Percentiles rank a stretch among this genome's conserved stretches.
phyloP scores from a whole-genome alignment of 2,888 invertebrate species.

The Diabrotica balteata region DNA sequence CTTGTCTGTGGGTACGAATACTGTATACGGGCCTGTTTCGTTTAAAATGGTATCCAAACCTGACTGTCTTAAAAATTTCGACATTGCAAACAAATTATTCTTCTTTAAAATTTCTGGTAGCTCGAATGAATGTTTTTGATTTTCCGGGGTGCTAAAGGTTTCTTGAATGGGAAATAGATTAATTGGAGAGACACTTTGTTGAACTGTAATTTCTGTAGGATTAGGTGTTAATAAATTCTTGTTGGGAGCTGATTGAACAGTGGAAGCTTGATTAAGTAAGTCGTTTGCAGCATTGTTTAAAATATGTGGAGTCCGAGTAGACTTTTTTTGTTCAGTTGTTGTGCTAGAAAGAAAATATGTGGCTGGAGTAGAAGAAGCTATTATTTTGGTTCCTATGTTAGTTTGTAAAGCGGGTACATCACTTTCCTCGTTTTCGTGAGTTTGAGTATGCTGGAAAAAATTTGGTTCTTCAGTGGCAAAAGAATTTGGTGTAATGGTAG shows the following conservation, averaged over 20 bases:
- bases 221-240: conserved; percentile 34
- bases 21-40: conserved; percentile 87
- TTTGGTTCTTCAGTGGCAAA: conserved; percentile 45
- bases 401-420: conserved; percentile 47
- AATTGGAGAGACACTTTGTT: conserved; percentile 36
- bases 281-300: conserved; percentile 48
- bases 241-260: conserved; percentile 51
- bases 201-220: conserved; percentile 42
- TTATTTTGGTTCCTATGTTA: conserved; percentile 49
- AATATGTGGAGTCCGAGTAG: conserved; percentile 43
- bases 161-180: conserved; percentile 28
- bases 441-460: conserved; percentile 5
- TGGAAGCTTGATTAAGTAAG: conserved; percentile 51
- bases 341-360: conserved; percentile 57
- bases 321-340: conserved; percentile 16
- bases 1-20: conserved; percentile 87
- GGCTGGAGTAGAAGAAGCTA: conserved; percentile 51
- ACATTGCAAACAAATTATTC: conserved; percentile 82
- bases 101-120: conserved; percentile 75
- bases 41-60: conserved; percentile 83
- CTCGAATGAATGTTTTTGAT: conserved; percentile 53
- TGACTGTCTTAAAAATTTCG: conserved; percentile 82
- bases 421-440: conserved; percentile 37
- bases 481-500: conserved; percentile 55
- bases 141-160: conserved; percentile 20